Conservation (phyloP, 2,888 invertebrate genomes). For the Pyrrhia umbra region DNA sequence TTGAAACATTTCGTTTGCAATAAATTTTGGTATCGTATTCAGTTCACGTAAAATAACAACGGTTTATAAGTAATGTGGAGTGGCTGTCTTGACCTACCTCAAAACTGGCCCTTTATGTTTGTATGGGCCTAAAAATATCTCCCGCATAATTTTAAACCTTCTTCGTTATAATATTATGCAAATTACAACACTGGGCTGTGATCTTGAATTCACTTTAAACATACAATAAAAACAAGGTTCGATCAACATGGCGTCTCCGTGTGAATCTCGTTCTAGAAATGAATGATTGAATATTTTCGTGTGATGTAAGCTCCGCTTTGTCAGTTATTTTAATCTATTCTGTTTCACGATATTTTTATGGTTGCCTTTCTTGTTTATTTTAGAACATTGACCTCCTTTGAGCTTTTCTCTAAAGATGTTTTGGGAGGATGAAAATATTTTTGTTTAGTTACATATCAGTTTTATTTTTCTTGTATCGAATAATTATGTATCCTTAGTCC, state of each 20-base stretch:
- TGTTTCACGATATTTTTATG: constrained; percentile 40
- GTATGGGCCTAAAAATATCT: constrained; percentile 16
- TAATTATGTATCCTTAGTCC: not conserved
- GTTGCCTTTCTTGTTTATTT: constrained; percentile 48
- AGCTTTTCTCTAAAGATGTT: constrained; percentile 13
- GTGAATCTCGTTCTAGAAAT: constrained; percentile 6
- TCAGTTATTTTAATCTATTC: constrained; percentile 29
- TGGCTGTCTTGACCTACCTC: constrained; percentile 30
- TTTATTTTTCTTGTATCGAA: not conserved
- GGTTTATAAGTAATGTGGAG: not conserved
- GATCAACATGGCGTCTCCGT: constrained; percentile 23
- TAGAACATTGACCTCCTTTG: constrained; percentile 54
- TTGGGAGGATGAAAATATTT: constrained; percentile 2
- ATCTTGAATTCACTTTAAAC: constrained; percentile 46
- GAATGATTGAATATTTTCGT: constrained; percentile 45
- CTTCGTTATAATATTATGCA: constrained; percentile 32
- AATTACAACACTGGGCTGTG: constrained; percentile 32
- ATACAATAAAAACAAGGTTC: constrained; percentile 35
- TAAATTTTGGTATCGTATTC: not conserved
- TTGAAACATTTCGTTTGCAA: constrained; percentile 39
- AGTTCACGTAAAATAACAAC: not conserved
- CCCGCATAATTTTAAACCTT: constrained; percentile 14
- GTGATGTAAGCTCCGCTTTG: constrained; percentile 61
- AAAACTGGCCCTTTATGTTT: constrained; percentile 17
- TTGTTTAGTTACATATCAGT: not conserved